These are phyloP conservation scores for Danaus plexippus DNA, from an alignment of 1,140 invertebrate genomes.

Conservation along the genomic window DNA sequence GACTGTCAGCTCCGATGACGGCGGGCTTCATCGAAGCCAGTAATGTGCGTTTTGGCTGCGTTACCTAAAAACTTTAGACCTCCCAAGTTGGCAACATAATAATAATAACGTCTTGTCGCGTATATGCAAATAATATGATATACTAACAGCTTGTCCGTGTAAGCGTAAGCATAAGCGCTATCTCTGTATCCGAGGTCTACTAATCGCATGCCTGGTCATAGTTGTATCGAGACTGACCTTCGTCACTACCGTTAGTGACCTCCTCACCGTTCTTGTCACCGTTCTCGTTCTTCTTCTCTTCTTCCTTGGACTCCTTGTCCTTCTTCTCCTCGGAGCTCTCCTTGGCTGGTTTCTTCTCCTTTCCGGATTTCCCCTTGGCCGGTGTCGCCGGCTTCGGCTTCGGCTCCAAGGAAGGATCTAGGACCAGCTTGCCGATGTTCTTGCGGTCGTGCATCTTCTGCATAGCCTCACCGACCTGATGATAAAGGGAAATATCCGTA, in stretches of 20 bases:
- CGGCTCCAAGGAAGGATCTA: conserved; percentile 84
- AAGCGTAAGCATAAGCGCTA: conserved; percentile 8
- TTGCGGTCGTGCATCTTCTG: conserved; percentile 93
- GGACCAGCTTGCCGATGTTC: conserved; percentile 90
- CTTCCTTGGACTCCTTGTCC: conserved; percentile 76
- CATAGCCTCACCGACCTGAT: conserved; percentile 87
- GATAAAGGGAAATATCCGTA: too few species aligned
- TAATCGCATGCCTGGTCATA: conserved; percentile 63
- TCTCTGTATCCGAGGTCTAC: conserved; percentile 31
- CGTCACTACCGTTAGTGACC: conserved; percentile 70
- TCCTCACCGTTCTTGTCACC: conserved; percentile 69
- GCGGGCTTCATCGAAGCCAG: conserved; percentile 24
- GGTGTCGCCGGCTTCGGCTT: conserved; percentile 84
- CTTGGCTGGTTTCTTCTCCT: conserved; percentile 77
- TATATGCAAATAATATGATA: conserved; percentile 1
- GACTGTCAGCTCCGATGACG: conserved; percentile 22
- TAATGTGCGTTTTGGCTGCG: conserved; percentile 34
- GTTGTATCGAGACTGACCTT: conserved; percentile 61
- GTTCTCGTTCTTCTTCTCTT: conserved; percentile 74
- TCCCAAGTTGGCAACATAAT: conserved; percentile 16
- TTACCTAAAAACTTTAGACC: conserved; percentile 29
- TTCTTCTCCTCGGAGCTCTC: conserved; percentile 79
- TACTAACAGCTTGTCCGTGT: conserved; percentile 1
- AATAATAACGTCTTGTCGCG: background rate
- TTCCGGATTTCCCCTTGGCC: conserved; percentile 79